Percentiles rank a stretch among this genome's conserved stretches.
Conservation (phyloP, 2,797 vertebrate species). For the Sebastes minor region DNA sequence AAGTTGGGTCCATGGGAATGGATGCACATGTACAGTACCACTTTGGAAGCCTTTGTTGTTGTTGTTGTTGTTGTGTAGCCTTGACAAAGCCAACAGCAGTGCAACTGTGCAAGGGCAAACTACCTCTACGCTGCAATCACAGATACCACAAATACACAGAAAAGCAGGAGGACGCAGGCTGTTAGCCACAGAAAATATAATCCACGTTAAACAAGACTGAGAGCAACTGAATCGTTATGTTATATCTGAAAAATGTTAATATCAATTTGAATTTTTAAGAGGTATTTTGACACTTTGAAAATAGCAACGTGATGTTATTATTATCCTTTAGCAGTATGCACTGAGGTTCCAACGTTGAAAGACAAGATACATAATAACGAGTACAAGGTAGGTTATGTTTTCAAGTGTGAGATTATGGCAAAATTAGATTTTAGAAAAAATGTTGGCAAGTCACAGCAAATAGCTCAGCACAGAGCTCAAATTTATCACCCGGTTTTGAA, state of each 20-base stretch:
- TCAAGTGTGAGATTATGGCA: conserved; percentile 7
- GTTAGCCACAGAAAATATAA: conserved; percentile 40
- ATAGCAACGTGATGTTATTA: background rate
- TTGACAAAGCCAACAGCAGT: conserved; percentile 32
- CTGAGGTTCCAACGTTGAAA: conserved; percentile 28
- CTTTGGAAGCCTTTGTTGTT: conserved; percentile 28
- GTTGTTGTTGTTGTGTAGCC: conserved; percentile 1
- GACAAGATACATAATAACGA: background rate
- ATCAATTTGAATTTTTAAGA: background rate
- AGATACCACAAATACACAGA: conserved; percentile 37
- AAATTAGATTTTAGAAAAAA: background rate
- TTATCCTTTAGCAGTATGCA: conserved; percentile 5
- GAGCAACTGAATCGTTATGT: background rate
- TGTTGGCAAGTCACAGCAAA: background rate
- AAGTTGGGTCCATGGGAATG: conserved; percentile 9
- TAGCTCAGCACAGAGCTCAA: background rate
- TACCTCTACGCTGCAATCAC: conserved; percentile 37
- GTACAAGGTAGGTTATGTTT: conserved; percentile 4
- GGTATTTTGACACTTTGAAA: conserved; percentile 5
- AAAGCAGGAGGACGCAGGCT: conserved; percentile 20
- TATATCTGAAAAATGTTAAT: background rate
- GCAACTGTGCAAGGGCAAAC: conserved; percentile 29
- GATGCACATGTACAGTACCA: conserved; percentile 18
- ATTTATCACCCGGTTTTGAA: background rate
- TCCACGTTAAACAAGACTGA: conserved; percentile 17